phyloP scores from a whole-genome alignment of 23 tunicate species.

The Styela clava region DNA sequence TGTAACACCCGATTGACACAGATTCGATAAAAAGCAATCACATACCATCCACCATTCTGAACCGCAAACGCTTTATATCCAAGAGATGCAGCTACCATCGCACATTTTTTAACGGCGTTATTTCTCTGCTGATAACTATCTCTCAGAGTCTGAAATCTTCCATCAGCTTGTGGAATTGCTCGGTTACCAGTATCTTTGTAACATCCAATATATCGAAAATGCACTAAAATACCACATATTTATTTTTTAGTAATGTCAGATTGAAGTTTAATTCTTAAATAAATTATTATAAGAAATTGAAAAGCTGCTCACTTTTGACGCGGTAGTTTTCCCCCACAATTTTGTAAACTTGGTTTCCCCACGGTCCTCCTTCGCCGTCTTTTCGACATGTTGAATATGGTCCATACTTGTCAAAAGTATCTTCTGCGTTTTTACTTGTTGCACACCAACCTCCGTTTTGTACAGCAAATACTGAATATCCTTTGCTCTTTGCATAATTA shows the following conservation, averaged over 20 bases:
- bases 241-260: too few relatives aligned
- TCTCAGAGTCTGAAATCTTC: neutral
- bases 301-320: too few relatives aligned
- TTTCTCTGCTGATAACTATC: neutral
- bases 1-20: too few relatives aligned
- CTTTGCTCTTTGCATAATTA: neutral
- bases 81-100: neutral
- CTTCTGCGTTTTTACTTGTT: neutral
- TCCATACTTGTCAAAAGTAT: slow-evolving; percentile 13
- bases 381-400: neutral
- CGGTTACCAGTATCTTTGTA: neutral
- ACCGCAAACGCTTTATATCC: slow-evolving; percentile 12
- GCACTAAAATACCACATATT: too few relatives aligned
- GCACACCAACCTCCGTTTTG: slow-evolving; percentile 20
- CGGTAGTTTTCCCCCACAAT: neutral
- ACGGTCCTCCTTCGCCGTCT: neutral
- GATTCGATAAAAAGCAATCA: neutral
- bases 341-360: neutral
- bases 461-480: neutral
- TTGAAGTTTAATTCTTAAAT: too few relatives aligned
- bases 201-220: neutral
- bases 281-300: too few relatives aligned
- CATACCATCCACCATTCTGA: neutral
- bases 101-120: slow-evolving; percentile 9
- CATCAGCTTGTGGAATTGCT: neutral